phyloP scores from a whole-genome alignment of 53 echinoderm and acorn worm species.

The Temnopleurus reevesii region DNA sequence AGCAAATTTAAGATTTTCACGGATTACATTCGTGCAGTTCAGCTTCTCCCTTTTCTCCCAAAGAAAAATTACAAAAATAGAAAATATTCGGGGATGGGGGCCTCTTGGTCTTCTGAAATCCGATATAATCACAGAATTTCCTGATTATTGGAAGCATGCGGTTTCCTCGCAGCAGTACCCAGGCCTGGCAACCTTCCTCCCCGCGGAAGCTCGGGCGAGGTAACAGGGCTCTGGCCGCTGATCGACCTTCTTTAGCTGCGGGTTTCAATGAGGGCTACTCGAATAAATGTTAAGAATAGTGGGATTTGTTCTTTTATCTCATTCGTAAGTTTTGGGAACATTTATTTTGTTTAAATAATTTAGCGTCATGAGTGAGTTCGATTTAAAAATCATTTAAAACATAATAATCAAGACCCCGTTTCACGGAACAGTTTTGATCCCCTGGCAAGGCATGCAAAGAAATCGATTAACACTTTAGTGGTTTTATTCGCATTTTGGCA shows the following conservation, averaged over 20 bases:
- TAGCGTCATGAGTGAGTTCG: too few relatives aligned
- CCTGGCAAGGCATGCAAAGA: too few relatives aligned
- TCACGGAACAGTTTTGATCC: too few relatives aligned
- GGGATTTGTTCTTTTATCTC: too few relatives aligned
- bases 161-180: neutral
- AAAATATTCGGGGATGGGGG: neutral
- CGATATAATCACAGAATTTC: neutral
- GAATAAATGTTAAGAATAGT: too few relatives aligned
- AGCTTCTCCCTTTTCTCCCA: neutral
- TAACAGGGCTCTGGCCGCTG: neutral
- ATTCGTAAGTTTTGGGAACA: too few relatives aligned
- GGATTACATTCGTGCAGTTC: neutral
- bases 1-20: neutral
- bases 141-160: constrained; percentile 30
- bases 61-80: neutral
- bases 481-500: too few relatives aligned
- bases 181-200: constrained; percentile 21
- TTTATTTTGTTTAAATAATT: too few relatives aligned
- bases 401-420: too few relatives aligned
- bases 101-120: neutral
- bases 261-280: neutral
- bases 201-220: constrained; percentile 27
- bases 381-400: too few relatives aligned
- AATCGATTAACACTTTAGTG: too few relatives aligned
- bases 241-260: constrained; percentile 20